phyloP scores from a whole-genome alignment of 2,797 vertebrate genomes.

The Hemibagrus guttatus region DNA sequence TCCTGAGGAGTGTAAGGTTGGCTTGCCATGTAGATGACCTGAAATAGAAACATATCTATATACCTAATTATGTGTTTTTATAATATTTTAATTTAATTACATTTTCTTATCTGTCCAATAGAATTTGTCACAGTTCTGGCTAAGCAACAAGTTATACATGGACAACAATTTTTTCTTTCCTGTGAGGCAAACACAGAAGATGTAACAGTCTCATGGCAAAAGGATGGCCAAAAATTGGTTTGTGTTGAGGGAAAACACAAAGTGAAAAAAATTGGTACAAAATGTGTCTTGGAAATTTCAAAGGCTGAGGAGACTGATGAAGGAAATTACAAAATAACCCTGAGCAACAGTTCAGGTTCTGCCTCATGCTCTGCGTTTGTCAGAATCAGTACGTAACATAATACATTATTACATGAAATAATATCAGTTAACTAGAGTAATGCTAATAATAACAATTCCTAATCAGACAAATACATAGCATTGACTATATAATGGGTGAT shows the following conservation, averaged over 20 bases:
- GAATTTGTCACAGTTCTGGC: conserved; percentile 2
- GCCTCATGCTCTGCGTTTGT: background rate
- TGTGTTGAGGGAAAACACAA: conserved; percentile 10
- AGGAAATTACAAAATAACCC: background rate
- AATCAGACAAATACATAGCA: background rate
- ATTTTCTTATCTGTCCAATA: background rate
- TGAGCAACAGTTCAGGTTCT: background rate
- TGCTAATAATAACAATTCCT: background rate
- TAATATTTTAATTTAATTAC: background rate
- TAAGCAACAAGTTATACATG: background rate
- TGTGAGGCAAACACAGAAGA: background rate
- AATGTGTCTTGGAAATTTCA: background rate
- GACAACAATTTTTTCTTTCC: background rate
- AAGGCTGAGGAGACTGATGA: background rate
- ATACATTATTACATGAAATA: background rate
- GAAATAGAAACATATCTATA: background rate
- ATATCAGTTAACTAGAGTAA: background rate
- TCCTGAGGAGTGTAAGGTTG: too few species aligned
- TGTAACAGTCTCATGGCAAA: background rate
- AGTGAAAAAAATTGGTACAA: background rate
- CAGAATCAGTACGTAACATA: background rate
- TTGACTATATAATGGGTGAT: too few species aligned
- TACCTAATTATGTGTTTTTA: background rate
- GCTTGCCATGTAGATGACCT: too few species aligned
- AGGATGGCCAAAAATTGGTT: background rate